A percentile compares a stretch with the other conserved stretches of the same genome.
Conservation (phyloP, 2,888 invertebrate genomes). For the Plemyria rubiginata region DNA sequence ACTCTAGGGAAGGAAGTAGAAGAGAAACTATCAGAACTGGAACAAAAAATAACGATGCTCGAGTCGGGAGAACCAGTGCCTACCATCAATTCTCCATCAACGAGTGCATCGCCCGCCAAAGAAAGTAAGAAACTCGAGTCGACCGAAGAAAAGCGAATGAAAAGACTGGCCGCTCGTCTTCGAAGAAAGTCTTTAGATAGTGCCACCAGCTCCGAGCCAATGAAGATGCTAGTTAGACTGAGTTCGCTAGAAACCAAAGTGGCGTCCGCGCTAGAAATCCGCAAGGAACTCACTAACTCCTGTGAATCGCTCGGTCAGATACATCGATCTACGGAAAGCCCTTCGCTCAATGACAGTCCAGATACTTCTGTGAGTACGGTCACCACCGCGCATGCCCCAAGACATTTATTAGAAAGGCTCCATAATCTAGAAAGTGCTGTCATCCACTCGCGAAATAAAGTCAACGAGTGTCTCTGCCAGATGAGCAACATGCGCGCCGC, state of each 20-base stretch:
- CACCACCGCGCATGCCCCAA: conserved; percentile 80
- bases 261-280: conserved; percentile 83
- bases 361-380: conserved; percentile 59
- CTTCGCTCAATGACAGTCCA: conserved; percentile 59
- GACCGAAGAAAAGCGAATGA: conserved; percentile 79
- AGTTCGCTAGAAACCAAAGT: conserved; percentile 92
- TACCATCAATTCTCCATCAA: conserved; percentile 77
- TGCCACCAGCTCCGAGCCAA: conserved; percentile 90
- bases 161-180: conserved; percentile 83
- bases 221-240: conserved; percentile 91
- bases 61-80: conserved; percentile 82
- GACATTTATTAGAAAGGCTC: conserved; percentile 84
- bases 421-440: conserved; percentile 86
- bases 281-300: conserved; percentile 80
- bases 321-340: conserved; percentile 70
- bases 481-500: conserved; percentile 86
- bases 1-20: conserved; percentile 93
- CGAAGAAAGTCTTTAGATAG: conserved; percentile 92
- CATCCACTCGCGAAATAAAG: conserved; percentile 87
- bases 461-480: conserved; percentile 88
- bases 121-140: conserved; percentile 81
- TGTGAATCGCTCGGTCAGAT: conserved; percentile 83
- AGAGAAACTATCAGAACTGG: conserved; percentile 92
- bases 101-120: conserved; percentile 83
- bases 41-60: conserved; percentile 89